phyloP scores from a whole-genome alignment of 1,140 invertebrate genomes.

The Drosophila novamexicana region DNA sequence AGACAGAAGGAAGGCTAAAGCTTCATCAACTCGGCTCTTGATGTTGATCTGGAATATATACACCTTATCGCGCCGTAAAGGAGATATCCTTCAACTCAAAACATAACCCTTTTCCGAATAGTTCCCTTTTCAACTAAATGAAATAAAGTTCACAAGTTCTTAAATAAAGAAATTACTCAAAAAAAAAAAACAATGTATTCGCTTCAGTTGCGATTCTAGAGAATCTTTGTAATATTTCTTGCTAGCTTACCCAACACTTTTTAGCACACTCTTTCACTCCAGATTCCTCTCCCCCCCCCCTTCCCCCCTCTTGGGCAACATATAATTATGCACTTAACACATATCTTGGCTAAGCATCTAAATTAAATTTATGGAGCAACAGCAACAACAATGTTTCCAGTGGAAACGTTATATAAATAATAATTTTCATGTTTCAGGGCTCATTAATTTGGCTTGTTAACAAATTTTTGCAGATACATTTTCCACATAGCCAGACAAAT shows the following conservation, averaged over 20 bases:
- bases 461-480: constrained; percentile 26
- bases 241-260: neutral
- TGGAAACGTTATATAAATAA: constrained; percentile 38
- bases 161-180: no score
- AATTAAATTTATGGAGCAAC: constrained; percentile 52
- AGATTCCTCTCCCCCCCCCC: neutral
- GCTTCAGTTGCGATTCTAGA: no score
- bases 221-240: no score
- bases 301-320: neutral
- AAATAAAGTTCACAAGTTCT: no score
- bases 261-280: neutral
- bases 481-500: constrained; percentile 41
- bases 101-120: no score
- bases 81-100: no score
- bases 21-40: no score
- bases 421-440: constrained; percentile 61
- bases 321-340: constrained; percentile 70
- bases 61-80: no score
- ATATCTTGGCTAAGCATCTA: constrained; percentile 58
- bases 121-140: no score
- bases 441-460: constrained; percentile 78
- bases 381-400: constrained; percentile 24
- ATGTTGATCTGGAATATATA: no score
- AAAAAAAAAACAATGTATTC: no score
- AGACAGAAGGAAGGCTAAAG: no score